Conservation (phyloP, 2,797 vertebrate species). For the Centropyge bicolor region DNA sequence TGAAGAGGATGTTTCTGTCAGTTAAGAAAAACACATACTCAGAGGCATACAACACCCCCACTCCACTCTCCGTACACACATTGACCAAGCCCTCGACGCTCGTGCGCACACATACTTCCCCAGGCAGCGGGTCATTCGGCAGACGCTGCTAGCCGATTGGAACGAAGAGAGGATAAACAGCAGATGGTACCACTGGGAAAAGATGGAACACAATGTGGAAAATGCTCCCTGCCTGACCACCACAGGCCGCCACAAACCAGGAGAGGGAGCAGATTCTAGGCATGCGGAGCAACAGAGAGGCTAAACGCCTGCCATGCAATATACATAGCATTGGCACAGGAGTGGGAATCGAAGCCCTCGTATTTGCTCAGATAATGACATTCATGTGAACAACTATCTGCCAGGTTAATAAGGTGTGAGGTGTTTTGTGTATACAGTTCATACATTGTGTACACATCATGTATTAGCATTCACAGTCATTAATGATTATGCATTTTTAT, state of each 20-base stretch:
- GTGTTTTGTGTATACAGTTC: neutral
- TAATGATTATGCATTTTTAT: constrained; percentile 18
- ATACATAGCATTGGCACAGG: constrained; percentile 40
- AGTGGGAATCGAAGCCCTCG: neutral
- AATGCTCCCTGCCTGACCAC: constrained; percentile 77
- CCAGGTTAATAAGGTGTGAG: neutral
- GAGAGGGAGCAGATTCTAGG: constrained; percentile 76
- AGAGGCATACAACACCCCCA: constrained; percentile 29
- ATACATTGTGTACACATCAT: constrained; percentile 5
- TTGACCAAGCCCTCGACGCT: constrained; percentile 44
- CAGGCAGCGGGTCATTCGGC: constrained; percentile 81
- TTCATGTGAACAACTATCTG: constrained; percentile 11
- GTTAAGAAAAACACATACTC: constrained; percentile 46
- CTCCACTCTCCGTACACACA: constrained; percentile 39
- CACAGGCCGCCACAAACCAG: constrained; percentile 72
- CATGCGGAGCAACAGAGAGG: constrained; percentile 64
- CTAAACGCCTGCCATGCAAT: constrained; percentile 55
- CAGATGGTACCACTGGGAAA: constrained; percentile 87
- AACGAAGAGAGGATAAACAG: constrained; percentile 83
- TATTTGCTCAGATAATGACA: constrained; percentile 21
- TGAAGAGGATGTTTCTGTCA: constrained; percentile 51
- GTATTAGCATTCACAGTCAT: neutral
- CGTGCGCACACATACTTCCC: constrained; percentile 66
- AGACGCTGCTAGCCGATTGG: constrained; percentile 78
- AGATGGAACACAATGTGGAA: constrained; percentile 85